These are phyloP conservation scores for Thera britannica DNA, from an alignment of 2,888 invertebrate species.

Conservation along the genomic window DNA sequence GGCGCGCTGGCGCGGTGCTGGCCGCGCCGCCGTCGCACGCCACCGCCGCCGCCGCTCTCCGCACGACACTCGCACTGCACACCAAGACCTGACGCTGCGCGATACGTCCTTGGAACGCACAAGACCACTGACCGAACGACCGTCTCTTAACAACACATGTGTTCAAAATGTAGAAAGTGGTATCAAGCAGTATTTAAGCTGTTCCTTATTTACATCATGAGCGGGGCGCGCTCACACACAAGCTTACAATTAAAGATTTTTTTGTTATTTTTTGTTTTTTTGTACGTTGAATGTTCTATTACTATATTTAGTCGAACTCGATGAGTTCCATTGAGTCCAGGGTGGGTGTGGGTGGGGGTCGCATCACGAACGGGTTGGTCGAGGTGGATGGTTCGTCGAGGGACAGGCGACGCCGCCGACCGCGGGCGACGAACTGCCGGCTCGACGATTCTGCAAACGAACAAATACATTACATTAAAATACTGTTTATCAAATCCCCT, in stretches of 20 bases:
- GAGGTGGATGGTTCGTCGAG: slow-evolving; percentile 71
- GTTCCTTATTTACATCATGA: slow-evolving; percentile 71
- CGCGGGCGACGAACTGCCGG: slow-evolving; percentile 56
- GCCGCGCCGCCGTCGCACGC: slow-evolving; percentile 6
- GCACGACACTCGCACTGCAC: slow-evolving; percentile 1
- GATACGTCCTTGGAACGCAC: slow-evolving; percentile 32
- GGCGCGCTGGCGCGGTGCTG: neutral
- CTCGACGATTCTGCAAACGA: slow-evolving; percentile 74
- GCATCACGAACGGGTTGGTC: slow-evolving; percentile 62
- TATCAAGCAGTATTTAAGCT: slow-evolving; percentile 73
- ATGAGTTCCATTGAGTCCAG: slow-evolving; percentile 54
- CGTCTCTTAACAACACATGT: slow-evolving; percentile 67
- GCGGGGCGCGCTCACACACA: slow-evolving; percentile 63
- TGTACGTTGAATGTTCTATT: slow-evolving; percentile 44
- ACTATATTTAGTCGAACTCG: slow-evolving; percentile 45
- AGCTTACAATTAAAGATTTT: slow-evolving; percentile 66
- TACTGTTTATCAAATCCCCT: no score
- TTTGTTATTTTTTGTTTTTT: slow-evolving; percentile 53
- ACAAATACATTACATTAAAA: slow-evolving; percentile 1
- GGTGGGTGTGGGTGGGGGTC: slow-evolving; percentile 52
- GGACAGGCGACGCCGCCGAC: slow-evolving; percentile 71
- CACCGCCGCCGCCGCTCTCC: slow-evolving; percentile 27
- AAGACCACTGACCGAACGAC: slow-evolving; percentile 45
- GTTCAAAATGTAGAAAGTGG: slow-evolving; percentile 73
- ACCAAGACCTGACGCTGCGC: slow-evolving; percentile 18